These are phyloP conservation scores for Catamblyrhynchus diadema DNA, from an alignment of 2,797 vertebrate genomes.

Conservation along the genomic window DNA sequence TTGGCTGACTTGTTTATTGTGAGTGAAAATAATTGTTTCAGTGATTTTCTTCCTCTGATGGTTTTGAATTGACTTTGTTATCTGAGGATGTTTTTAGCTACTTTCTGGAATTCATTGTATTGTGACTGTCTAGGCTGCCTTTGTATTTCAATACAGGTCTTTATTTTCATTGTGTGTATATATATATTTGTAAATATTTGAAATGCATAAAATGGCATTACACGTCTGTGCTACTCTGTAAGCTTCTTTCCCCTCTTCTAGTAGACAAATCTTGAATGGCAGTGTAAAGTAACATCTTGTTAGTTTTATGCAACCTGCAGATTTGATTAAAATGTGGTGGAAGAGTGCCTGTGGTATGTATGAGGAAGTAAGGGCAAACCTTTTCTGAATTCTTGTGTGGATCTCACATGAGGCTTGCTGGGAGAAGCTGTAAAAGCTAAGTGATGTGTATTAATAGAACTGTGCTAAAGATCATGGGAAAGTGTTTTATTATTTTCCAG, in stretches of 20 bases:
- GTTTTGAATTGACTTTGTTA: neutral
- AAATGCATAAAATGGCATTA: neutral
- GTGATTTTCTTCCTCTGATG: neutral
- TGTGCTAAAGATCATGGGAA: neutral
- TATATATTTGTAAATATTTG: neutral
- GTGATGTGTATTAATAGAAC: neutral
- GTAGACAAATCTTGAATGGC: neutral
- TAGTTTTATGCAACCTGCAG: neutral
- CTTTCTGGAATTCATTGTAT: neutral
- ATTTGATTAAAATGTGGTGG: neutral
- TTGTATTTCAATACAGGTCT: neutral
- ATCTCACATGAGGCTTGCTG: neutral
- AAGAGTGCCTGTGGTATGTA: neutral
- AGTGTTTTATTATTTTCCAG: slow-evolving; percentile 10
- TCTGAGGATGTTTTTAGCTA: neutral
- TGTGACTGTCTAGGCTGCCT: neutral
- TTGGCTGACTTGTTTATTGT: neutral
- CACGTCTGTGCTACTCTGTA: neutral
- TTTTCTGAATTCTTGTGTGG: neutral
- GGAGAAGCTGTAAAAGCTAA: neutral
- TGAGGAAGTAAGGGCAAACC: neutral
- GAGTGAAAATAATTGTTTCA: neutral
- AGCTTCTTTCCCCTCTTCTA: neutral
- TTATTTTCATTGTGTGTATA: neutral
- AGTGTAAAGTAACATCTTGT: neutral